A percentile compares a stretch with the other conserved stretches of the same genome.
Conservation (phyloP, 2,888 invertebrate species). For the Amaurobius ferox region DNA sequence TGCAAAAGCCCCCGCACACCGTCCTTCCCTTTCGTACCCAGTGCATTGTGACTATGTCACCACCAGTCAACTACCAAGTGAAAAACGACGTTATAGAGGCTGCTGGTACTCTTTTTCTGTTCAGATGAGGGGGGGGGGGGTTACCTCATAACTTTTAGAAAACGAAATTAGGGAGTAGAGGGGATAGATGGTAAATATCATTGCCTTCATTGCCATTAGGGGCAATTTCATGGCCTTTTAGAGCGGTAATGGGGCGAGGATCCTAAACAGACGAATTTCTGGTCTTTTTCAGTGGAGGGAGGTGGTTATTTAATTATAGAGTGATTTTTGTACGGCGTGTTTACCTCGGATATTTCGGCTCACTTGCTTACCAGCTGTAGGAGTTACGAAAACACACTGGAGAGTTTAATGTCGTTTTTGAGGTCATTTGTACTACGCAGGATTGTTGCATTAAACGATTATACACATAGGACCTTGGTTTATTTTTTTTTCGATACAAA, state of each 20-base stretch:
- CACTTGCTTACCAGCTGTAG: background rate
- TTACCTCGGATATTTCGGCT: background rate
- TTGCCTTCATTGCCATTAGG: conserved; percentile 26
- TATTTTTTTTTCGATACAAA: too few relatives aligned
- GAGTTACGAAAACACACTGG: background rate
- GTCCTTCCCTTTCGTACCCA: conserved; percentile 6
- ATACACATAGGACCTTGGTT: too few relatives aligned
- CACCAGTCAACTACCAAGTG: conserved; percentile 69
- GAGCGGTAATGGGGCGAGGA: conserved; percentile 63
- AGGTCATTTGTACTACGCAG: too few relatives aligned
- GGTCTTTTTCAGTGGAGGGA: conserved; percentile 49
- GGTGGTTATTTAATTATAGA: conserved; percentile 69
- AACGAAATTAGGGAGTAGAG: conserved; percentile 63
- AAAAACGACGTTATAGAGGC: conserved; percentile 61
- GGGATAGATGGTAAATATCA: conserved; percentile 69
- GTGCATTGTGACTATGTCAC: conserved; percentile 64
- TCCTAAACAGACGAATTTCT: conserved; percentile 61
- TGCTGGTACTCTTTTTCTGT: conserved; percentile 15
- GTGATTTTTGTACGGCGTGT: background rate
- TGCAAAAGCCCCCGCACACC: conserved; percentile 54
- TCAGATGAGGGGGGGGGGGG: conserved; percentile 3
- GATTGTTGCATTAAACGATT: too few relatives aligned
- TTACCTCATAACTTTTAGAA: conserved; percentile 68
- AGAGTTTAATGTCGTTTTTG: background rate
- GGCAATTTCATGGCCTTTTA: conserved; percentile 29